Conservation (phyloP, 2,888 invertebrate species). For the Chymomyza procnemis region DNA sequence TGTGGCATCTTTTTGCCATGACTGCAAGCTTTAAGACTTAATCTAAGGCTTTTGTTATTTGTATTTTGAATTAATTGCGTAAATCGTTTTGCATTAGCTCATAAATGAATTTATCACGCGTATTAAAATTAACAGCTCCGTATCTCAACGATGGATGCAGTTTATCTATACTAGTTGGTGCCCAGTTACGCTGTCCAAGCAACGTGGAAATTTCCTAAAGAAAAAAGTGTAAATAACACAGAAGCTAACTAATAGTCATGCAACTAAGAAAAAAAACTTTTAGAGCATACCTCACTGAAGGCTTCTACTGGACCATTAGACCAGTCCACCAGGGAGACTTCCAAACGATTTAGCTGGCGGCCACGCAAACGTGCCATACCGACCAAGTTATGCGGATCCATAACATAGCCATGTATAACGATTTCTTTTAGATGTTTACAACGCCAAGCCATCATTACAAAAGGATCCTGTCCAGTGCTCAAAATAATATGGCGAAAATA, state of each 20-base stretch:
- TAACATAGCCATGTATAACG: constrained; percentile 79
- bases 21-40: constrained; percentile 12
- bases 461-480: constrained; percentile 78
- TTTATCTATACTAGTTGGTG: constrained; percentile 66
- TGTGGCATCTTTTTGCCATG: constrained; percentile 7
- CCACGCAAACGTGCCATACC: constrained; percentile 77
- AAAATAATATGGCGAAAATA: constrained; percentile 16
- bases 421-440: constrained; percentile 80
- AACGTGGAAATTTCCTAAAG: constrained; percentile 76
- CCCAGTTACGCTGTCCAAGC: constrained; percentile 75
- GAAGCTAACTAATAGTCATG: too few relatives aligned
- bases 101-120: constrained; percentile 77
- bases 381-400: constrained; percentile 78
- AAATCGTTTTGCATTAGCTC: constrained; percentile 77
- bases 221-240: neutral
- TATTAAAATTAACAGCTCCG: constrained; percentile 73
- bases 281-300: constrained; percentile 63
- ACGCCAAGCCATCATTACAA: constrained; percentile 83
- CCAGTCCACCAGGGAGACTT: constrained; percentile 77
- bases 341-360: constrained; percentile 73
- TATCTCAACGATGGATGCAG: constrained; percentile 74
- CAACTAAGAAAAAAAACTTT: neutral
- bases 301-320: constrained; percentile 41
- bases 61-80: constrained; percentile 51
- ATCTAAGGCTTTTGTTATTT: constrained; percentile 11